Conservation (phyloP, 2,797 vertebrate genomes). For the Leptodactylus fallax region DNA sequence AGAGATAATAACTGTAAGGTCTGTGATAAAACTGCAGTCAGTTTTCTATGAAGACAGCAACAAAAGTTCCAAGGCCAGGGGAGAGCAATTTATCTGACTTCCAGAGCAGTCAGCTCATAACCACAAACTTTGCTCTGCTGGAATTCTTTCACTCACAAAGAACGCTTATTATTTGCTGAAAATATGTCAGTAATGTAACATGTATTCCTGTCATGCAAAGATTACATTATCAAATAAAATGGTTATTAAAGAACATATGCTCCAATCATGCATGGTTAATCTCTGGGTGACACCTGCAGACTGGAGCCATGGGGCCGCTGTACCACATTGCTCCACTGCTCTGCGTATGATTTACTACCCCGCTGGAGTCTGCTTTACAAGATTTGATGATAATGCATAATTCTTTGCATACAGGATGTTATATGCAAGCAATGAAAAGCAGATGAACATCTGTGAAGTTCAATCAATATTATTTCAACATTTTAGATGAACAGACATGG, state of each 20-base stretch:
- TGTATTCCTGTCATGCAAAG: not conserved
- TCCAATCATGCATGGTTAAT: not conserved
- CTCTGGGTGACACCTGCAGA: not conserved
- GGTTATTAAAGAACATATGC: not conserved
- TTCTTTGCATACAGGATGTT: not conserved
- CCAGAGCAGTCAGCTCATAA: not conserved
- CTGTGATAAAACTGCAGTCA: conserved; percentile 12
- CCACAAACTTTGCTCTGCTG: conserved; percentile 3
- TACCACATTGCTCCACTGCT: not conserved
- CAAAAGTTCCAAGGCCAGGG: conserved; percentile 11
- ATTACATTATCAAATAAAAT: not conserved
- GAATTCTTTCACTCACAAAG: not conserved
- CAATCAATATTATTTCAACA: not conserved
- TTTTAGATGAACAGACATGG: too few species aligned
- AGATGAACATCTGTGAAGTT: not conserved
- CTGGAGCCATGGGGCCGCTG: not conserved
- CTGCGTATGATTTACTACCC: not conserved
- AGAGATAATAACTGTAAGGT: not conserved
- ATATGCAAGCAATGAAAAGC: not conserved
- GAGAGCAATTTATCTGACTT: conserved; percentile 9
- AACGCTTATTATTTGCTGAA: not conserved
- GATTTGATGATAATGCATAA: not conserved
- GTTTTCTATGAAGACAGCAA: conserved; percentile 8
- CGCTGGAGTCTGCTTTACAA: not conserved
- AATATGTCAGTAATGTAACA: conserved; percentile 1